Evolutionary conservation across 2,113 vertebrate genomes (phyloP).

Genomic region (Cephalopterus ornatus): DNA sequence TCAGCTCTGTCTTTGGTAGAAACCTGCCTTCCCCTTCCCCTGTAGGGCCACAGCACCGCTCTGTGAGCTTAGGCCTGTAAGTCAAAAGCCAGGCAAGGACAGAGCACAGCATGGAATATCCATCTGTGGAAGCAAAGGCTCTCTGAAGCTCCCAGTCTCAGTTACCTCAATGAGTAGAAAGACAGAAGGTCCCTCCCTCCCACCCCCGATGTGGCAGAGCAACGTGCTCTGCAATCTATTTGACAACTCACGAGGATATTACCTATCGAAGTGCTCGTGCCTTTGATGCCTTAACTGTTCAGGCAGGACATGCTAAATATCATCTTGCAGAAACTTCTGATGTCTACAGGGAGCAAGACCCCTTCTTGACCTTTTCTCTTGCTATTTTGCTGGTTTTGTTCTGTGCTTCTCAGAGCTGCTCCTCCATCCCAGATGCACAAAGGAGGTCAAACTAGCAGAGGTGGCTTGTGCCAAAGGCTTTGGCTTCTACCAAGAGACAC

Average conservation of each 20-base stretch:
- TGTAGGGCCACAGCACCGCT: neutral
- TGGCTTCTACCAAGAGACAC: conserved; percentile 26
- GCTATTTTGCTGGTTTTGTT: conserved; percentile 55
- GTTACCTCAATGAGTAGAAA: neutral
- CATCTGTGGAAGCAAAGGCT: conserved; percentile 25
- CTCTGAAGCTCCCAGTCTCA: conserved; percentile 12
- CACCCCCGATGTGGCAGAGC: neutral
- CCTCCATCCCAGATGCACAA: conserved; percentile 31
- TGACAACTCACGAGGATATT: conserved; percentile 10
- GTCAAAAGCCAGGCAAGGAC: conserved; percentile 53
- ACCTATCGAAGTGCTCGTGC: neutral
- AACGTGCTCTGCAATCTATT: neutral
- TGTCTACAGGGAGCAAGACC: conserved; percentile 60
- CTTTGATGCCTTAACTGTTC: conserved; percentile 48
- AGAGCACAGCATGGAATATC: conserved; percentile 56
- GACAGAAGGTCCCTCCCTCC: neutral
- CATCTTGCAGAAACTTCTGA: conserved; percentile 57
- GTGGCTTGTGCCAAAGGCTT: conserved; percentile 46
- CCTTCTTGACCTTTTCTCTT: conserved; percentile 58
- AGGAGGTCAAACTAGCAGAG: conserved; percentile 63
- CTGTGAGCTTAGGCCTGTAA: neutral
- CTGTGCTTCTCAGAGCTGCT: conserved; percentile 43
- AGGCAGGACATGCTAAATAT: conserved; percentile 64
- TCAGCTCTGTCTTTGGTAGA: neutral
- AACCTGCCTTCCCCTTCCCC: neutral